A percentile compares a stretch with the other conserved stretches of the same genome.
Conservation (phyloP, 2,113 vertebrate species). For the Xiphorhynchus elegans region DNA sequence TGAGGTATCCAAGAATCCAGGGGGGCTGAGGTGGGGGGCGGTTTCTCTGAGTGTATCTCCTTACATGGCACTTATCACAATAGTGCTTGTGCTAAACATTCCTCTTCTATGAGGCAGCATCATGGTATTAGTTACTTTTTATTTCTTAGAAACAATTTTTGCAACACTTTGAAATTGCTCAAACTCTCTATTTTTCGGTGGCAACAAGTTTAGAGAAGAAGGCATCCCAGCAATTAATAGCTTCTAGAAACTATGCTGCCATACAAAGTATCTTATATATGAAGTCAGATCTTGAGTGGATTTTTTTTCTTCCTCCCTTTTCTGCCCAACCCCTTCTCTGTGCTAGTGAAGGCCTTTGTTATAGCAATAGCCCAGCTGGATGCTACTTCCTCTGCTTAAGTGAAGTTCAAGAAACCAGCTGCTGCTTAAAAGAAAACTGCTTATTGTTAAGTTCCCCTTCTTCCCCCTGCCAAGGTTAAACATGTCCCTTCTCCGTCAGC, state of each 20-base stretch:
- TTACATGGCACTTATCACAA: constrained; percentile 24
- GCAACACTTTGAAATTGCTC: neutral
- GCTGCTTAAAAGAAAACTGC: constrained; percentile 64
- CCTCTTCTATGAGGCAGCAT: neutral
- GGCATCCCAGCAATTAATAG: neutral
- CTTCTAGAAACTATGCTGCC: neutral
- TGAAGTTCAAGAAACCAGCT: constrained; percentile 72
- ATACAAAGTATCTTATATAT: constrained; percentile 11
- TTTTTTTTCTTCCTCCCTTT: neutral
- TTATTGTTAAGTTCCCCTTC: constrained; percentile 58
- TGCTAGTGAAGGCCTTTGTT: constrained; percentile 54
- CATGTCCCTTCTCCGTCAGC: constrained; percentile 45
- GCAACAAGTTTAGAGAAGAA: neutral
- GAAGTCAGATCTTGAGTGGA: neutral
- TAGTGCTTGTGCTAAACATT: neutral
- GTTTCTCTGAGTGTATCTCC: neutral
- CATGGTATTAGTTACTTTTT: neutral
- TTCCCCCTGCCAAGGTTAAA: constrained; percentile 65
- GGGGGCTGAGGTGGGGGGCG: fast-evolving
- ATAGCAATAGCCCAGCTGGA: constrained; percentile 46
- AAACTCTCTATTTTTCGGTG: neutral
- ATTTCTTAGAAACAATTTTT: constrained; percentile 4
- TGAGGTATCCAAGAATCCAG: neutral
- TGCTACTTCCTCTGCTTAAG: constrained; percentile 69
- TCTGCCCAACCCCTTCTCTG: constrained; percentile 2